phyloP scores from a whole-genome alignment of 2,888 invertebrate species.

The Morpho achilles region DNA sequence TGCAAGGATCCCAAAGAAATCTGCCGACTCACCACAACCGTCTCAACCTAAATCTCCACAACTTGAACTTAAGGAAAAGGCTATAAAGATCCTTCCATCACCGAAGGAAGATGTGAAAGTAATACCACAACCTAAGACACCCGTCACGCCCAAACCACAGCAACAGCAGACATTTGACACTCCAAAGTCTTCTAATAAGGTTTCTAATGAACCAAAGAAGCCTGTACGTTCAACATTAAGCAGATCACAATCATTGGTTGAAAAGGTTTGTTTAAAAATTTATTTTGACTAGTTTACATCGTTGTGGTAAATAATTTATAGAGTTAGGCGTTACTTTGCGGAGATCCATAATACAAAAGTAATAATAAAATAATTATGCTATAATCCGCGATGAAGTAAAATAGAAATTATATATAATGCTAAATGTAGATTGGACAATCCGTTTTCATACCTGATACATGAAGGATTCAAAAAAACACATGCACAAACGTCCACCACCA shows the following conservation, averaged over 20 bases:
- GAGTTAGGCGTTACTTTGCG: too few species aligned
- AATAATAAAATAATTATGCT: too few species aligned
- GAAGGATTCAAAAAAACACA: too few species aligned
- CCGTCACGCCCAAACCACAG: conserved; percentile 27
- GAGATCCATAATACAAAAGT: too few species aligned
- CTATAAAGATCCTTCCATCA: conserved; percentile 37
- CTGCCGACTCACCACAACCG: conserved; percentile 32
- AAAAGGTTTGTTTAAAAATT: conserved; percentile 44
- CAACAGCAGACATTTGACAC: conserved; percentile 43
- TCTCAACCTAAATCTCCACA: conserved; percentile 33
- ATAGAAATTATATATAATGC: too few species aligned
- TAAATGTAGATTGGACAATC: too few species aligned
- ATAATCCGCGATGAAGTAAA: too few species aligned
- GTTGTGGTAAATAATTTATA: too few species aligned
- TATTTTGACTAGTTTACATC: too few species aligned
- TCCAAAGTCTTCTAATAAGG: conserved; percentile 49
- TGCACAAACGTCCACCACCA: too few species aligned
- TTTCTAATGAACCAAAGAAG: conserved; percentile 49
- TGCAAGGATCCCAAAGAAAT: conserved; percentile 57
- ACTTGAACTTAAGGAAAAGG: conserved; percentile 43
- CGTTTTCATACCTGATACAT: too few species aligned
- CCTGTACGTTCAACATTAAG: conserved; percentile 41
- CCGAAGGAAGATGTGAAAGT: conserved; percentile 44
- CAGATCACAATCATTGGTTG: conserved; percentile 46
- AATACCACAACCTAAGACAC: conserved; percentile 31